phyloP scores from a whole-genome alignment of 2,888 invertebrate species.

The Clitarchus hookeri region DNA sequence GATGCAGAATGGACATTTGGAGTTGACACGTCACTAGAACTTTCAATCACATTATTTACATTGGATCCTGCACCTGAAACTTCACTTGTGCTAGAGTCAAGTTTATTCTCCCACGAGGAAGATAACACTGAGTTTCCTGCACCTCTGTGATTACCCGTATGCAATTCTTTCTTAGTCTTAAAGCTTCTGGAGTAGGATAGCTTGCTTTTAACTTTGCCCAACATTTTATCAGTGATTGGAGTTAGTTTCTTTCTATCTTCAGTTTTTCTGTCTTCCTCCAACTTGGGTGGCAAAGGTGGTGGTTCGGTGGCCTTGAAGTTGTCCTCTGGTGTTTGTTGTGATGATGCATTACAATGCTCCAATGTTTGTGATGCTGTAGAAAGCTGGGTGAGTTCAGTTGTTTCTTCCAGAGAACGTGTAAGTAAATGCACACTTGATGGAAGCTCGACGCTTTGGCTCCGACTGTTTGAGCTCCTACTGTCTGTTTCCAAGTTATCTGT shows the following conservation, averaged over 20 bases:
- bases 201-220: constrained; percentile 33
- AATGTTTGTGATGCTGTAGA: not conserved
- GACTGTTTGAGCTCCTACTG: not conserved
- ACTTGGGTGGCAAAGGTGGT: not conserved
- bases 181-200: constrained; percentile 37
- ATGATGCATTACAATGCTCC: not conserved
- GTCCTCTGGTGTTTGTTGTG: not conserved
- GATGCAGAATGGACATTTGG: not conserved
- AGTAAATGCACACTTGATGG: not conserved
- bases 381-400: not conserved
- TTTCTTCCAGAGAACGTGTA: not conserved
- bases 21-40: not conserved
- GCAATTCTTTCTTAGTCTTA: constrained; percentile 37
- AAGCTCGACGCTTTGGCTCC: not conserved
- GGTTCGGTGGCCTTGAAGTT: not conserved
- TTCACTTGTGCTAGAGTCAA: not conserved
- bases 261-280: constrained; percentile 18
- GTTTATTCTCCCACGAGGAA: constrained; percentile 35
- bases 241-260: not conserved
- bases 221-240: constrained; percentile 11
- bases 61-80: constrained; percentile 10
- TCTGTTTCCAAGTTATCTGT: not conserved
- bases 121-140: constrained; percentile 32
- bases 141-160: constrained; percentile 20
- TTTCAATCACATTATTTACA: not conserved